Evolutionary conservation across 1,140 invertebrate species (phyloP).

Genomic region (Trachymyrmex cornetzi): DNA sequence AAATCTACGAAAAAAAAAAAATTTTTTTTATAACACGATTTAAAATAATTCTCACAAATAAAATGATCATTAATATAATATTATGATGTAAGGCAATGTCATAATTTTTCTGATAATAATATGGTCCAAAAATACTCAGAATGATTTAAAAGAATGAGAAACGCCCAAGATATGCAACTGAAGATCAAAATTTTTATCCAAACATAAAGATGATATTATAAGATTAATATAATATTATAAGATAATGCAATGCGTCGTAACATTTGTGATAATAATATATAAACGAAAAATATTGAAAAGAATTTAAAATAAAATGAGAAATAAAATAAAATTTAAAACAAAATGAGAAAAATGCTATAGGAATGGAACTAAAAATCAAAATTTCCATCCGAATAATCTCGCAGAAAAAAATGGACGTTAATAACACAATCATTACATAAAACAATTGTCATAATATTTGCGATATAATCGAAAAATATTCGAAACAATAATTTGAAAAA

Average conservation of each 20-base stretch:
- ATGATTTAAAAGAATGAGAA: not conserved
- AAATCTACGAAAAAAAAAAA: not conserved
- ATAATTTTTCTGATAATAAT: not conserved
- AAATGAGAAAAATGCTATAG: no score
- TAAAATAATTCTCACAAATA: slow-evolving; percentile 8
- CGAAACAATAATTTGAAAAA: not conserved
- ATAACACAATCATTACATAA: not conserved
- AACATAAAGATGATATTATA: no score
- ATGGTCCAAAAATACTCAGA: not conserved
- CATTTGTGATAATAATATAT: no score
- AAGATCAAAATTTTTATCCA: no score
- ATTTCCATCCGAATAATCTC: no score
- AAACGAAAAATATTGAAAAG: no score
- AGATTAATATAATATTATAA: not conserved
- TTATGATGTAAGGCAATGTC: not conserved
- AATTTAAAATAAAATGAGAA: no score
- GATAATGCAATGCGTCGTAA: not conserved
- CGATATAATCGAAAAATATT: not conserved
- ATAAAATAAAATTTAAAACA: no score
- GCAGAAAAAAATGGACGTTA: not conserved
- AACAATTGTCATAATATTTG: not conserved
- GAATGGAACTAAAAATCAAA: no score
- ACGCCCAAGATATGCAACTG: not conserved
- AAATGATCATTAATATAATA: not conserved
- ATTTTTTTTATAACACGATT: not conserved